These are phyloP conservation scores for Aegotheles bennettii DNA, from an alignment of 2,113 vertebrate genomes.

Conservation along the genomic window DNA sequence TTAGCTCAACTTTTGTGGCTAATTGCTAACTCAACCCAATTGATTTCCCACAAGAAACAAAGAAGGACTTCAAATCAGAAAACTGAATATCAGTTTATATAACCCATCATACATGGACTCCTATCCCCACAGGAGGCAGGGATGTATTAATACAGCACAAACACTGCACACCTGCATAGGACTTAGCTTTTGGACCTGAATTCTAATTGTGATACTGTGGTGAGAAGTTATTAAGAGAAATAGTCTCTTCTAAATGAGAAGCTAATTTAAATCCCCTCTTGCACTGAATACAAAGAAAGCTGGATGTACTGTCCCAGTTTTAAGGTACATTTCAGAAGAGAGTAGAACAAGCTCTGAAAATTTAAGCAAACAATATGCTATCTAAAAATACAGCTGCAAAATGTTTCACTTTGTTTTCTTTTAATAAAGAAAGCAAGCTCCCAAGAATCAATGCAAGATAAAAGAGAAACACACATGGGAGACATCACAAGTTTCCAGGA, in stretches of 20 bases:
- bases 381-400: not conserved
- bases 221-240: not conserved
- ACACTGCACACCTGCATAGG: not conserved
- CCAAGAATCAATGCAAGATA: not conserved
- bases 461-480: not conserved
- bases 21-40: not conserved
- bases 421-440: not conserved
- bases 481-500: not conserved
- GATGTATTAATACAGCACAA: not conserved
- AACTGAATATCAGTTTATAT: not conserved
- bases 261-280: not conserved
- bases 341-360: not conserved
- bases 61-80: not conserved
- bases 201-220: not conserved
- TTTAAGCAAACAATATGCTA: not conserved
- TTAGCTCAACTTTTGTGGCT: not conserved
- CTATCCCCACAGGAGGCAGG: not conserved
- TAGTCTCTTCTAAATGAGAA: not conserved
- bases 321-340: not conserved
- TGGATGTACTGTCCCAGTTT: fast-evolving
- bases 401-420: not conserved
- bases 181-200: not conserved
- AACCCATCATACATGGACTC: not conserved
- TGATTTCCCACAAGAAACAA: not conserved
- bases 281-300: not conserved